Evolutionary conservation across 2,113 vertebrate species (phyloP), one percentile per base, ranked within the genome.

Genomic region (Donacobius atricapilla): DNA sequence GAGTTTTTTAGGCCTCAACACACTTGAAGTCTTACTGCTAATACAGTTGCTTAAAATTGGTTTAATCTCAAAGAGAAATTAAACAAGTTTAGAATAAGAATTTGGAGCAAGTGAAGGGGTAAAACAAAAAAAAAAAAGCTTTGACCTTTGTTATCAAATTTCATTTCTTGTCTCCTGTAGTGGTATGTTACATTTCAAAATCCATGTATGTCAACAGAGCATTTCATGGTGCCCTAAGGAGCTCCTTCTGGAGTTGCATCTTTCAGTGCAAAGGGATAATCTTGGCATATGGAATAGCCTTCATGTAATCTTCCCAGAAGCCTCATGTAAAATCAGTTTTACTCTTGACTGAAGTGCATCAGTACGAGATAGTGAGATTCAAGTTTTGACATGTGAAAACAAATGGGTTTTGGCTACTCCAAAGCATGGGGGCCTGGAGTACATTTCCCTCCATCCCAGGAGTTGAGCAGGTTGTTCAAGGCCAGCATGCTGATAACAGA

Each of bases 161-260:
- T 71, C 0, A 54, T 35, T 87, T 87, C 20, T 72, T 5, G 3
- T 64, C 47, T 76, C 7, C 44, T 89, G 15, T n/a, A 70, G 10
- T 85, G 47, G 22, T 47, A 27, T 37, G 42, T 57, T 63, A 3
- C 11, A 33, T 53, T 88, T 73, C 56, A 71, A 69, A 87, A 69
- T 54, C 22, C 0, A 0, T 48, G 18, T 69, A 31, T 27, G 31
- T 73, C 2, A 6, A 9, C 33, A 65, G n/a, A 2, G 5, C 19
- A 11, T 33, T 18, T 90, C 35, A 6, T 40, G 42, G 33, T 40
- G 45, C 12, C 7, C 35, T 15, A 19, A 13, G 63, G 65, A 73
- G 15, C 23, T 79, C 7, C 68, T 89, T 39, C 68, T 76, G 57
- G 44, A 83, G 44, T 21, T 76, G 13, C 13, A 47, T 80, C 33